Evolutionary conservation across 2,888 invertebrate genomes (phyloP).

Genomic region (Trichacis sp.): DNA sequence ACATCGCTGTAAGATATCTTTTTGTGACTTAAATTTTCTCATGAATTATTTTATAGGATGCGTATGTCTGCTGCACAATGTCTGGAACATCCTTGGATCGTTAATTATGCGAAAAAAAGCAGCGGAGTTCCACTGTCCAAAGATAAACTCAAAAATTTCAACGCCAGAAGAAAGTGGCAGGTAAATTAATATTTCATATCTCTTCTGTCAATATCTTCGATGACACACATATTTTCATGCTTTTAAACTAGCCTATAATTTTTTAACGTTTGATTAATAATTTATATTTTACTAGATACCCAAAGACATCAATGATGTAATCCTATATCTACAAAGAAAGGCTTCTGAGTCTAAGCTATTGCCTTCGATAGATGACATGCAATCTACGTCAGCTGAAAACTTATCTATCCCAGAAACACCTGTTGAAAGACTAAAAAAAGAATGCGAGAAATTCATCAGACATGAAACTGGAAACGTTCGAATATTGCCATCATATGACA

Average conservation of each 20-base stretch:
- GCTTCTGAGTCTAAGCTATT: constrained; percentile 52
- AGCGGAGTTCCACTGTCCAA: constrained; percentile 80
- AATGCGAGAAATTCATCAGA: no score
- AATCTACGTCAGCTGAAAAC: constrained; percentile 19
- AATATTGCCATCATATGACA: no score
- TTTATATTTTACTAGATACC: no score
- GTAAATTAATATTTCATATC: constrained; percentile 70
- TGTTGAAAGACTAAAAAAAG: neutral
- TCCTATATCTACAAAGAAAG: no score
- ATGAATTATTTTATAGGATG: no score
- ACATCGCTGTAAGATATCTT: no score
- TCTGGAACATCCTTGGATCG: constrained; percentile 82
- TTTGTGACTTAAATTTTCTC: no score
- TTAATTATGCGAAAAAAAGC: constrained; percentile 76
- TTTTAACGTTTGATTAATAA: no score
- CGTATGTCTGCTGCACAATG: constrained; percentile 81
- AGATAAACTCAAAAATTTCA: constrained; percentile 85
- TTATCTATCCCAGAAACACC: neutral
- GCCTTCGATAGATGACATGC: constrained; percentile 23
- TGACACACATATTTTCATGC: no score
- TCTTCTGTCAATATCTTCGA: no score
- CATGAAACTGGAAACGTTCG: neutral
- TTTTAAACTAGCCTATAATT: constrained; percentile 15
- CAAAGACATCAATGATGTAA: no score
- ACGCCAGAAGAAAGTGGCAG: constrained; percentile 87